phyloP scores from a whole-genome alignment of 2,797 vertebrate genomes.

The Zenarchopterus dispar region DNA sequence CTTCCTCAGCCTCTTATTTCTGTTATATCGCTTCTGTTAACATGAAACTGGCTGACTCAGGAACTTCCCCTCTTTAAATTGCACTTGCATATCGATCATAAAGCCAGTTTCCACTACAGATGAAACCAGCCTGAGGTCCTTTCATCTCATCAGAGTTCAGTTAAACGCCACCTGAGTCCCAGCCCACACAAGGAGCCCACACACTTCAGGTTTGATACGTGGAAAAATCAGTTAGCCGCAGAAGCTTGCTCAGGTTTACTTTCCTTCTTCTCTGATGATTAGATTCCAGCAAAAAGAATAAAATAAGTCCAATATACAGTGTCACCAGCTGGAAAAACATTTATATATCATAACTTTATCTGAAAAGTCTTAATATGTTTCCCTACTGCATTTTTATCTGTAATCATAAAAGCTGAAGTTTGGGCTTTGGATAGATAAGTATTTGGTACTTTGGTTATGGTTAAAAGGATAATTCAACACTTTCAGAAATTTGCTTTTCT shows the following conservation, averaged over 20 bases:
- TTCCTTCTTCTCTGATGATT: too few relatives aligned
- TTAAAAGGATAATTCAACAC: too few relatives aligned
- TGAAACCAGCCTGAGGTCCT: conserved; percentile 2
- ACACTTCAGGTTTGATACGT: conserved; percentile 8
- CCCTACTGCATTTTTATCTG: too few relatives aligned
- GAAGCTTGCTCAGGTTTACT: conserved; percentile 2
- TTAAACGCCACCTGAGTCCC: conserved; percentile 29
- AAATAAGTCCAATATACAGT: too few relatives aligned
- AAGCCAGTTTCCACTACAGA: conserved; percentile 1
- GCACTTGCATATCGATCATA: not conserved
- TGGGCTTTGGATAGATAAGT: too few relatives aligned
- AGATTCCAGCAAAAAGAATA: too few relatives aligned
- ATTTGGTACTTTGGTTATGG: too few relatives aligned
- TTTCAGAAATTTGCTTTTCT: too few relatives aligned
- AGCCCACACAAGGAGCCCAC: conserved; percentile 1
- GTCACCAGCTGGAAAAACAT: too few relatives aligned
- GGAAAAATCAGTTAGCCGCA: conserved; percentile 17
- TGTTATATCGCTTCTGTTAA: conserved; percentile 18
- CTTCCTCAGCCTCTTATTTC: not conserved
- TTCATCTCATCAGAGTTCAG: conserved; percentile 3
- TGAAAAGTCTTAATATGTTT: too few relatives aligned
- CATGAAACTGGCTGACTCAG: conserved; percentile 18
- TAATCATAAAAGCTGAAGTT: too few relatives aligned
- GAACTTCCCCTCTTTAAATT: conserved; percentile 12
- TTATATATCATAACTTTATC: too few relatives aligned